Base-by-base conservation (phyloP, 2,797 vertebrate species). In the Anniella stebbinsi region DNA sequence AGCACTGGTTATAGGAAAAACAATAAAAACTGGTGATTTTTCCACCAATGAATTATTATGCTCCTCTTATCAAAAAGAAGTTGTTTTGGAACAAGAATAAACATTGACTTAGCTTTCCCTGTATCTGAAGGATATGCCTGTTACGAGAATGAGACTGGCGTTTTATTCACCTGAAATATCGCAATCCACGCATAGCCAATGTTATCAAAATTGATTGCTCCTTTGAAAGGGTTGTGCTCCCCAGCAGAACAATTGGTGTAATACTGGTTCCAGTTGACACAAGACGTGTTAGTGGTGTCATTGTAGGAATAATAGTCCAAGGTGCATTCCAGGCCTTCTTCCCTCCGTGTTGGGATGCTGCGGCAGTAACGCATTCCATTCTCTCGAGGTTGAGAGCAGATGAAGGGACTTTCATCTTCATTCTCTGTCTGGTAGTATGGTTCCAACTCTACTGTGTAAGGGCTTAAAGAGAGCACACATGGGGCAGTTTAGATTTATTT, bases 201-300 rank as follows among this genome's bases (percentile, higher is more conserved):
- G 97, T 99, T 99, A 95, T 99, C 99, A 0, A 99, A 99, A 97
- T 99, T 99, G 97, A 99, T 99, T 92, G 99, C 99, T 36, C 98
- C 98, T 96, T 99, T 99, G 96, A 99, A 99, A 51, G 99, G 99
- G 97, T 99, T 99, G 97, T 97, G 96, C 63, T 96, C 96, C 36
- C 99, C 98, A 0, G 98, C 98, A 0, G 98, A 98, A 95, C 99
- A 99, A 96, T 99, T 99, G 95, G 97, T 99, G 92, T 99, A 99
- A 96, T 99, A 99, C 96, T 99, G 98, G 97, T 99, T 99, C 99
- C 99, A 99, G 95, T 99, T 99, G 95, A 99, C 97, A 1, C 99
- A 99, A 77, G 98, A 99, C 2, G 98, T 99, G 94, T 99, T 99
- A 96, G 98, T 98, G 30, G 99, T 99, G 97, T 96, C 98, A 3